Evolutionary conservation across 2,113 vertebrate genomes (phyloP), one percentile per base, ranked within the genome.

Genomic region (Oncorhynchus kisutch): DNA sequence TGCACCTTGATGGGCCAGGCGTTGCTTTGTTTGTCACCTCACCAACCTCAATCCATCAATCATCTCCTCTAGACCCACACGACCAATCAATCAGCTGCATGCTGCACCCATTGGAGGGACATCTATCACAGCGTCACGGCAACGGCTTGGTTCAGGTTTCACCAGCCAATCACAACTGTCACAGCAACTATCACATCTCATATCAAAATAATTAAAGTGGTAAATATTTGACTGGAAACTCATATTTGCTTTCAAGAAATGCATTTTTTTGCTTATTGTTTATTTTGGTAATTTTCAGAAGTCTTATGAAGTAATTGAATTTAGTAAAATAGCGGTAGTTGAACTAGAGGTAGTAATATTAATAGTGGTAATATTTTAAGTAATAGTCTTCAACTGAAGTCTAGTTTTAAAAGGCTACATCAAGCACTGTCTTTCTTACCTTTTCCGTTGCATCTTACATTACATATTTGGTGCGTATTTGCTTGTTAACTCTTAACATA

Each of bases 401-500:
- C 14, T 20, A 16, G 18, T 24, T 62, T 31, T 70, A 49, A 65
- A 69, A 54, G 60, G 9, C 18, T 8, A 75, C 24, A 57, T 78
- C 51, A 82, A 73, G 76, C 54, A 27, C 25, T 69, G 51, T 25
- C 29, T n/a, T 12, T 45, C 72, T 72, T 25, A 22, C 62, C 59
- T 67, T 64, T 78, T 72, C 4, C 29, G 34, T 69, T 88, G 83
- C 78, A 81, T 88, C 84, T 87, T 83, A 81, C 73, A 65, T 92
- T 87, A 88, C 85, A 89, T 92, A 94, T 91, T 91, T 86, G 87
- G 86, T 86, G 85, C 86, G 91, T 92, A 88, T 94, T 94, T 94
- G 86, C 92, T 91, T 24, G 84, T 93, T 96, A 95, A 96, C 91
- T 27, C 92, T 84, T 90, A 95, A 94, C 95, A 96, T 88, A 92